Evolutionary conservation across 1,140 invertebrate species (phyloP), one percentile per base, ranked within the genome.

Genomic region (Ostrea denselamellosa): DNA sequence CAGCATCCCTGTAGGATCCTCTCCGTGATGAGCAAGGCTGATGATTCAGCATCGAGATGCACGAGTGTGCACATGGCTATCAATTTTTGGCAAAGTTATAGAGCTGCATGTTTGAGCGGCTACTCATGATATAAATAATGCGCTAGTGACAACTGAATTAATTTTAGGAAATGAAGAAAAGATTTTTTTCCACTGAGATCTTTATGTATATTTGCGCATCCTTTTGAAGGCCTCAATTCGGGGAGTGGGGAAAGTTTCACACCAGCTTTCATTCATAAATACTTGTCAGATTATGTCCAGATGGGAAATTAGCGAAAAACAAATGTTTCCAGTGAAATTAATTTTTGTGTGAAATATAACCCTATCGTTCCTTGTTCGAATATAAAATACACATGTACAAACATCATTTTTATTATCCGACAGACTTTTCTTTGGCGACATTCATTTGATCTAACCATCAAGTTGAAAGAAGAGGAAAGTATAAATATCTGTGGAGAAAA

Each of bases 1-100:
- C 68, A 34, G 68, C 68, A 34, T 77, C 68, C 68, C 68, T 77
- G 68, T 17, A 10, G 68, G 68, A 62, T 77, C 25, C 68, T 25
- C 68, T 25, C 68, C 10, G 25, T 25, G 65, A 68, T 25, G 65
- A 68, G 22, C 68, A 25, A 62, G 68, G 68, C 68, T 14, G 68
- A 77, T 77, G 68, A 77, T 77, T 77, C 68, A 77, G 68, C 68
- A 28, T 14, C 68, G 25, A 77, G 68, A 77, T 77, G 68, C 68
- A 77, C 68, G 12, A 77, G 68, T 77, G 68, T 77, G 68, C 68
- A 77, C 68, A 25, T 25, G 68, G 68, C 68, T 77, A 77, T 77
- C 9, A 77, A 77, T 77, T 28, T 34, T 77, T 77, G 68, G 68
- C 68, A 25, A 25, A 77, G 68, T 28, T 22, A 34, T 22, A 34